Conservation (phyloP, 2,888 invertebrate genomes). For the Digitonthophagus gazella region DNA sequence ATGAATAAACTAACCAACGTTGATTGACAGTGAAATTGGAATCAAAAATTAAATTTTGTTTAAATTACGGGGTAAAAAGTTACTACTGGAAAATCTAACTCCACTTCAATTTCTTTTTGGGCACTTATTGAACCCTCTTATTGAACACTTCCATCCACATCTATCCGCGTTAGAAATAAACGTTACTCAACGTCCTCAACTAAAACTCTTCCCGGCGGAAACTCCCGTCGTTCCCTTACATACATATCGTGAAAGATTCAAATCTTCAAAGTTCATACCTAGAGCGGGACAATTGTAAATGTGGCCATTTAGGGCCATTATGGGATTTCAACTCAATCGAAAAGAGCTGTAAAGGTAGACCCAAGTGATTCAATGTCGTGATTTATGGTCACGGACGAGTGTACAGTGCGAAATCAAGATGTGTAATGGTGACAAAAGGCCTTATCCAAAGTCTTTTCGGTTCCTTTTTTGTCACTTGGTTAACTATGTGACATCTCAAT, state of each 20-base stretch:
- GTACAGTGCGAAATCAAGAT: constrained; percentile 21
- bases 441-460: not conserved
- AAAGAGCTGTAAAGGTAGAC: constrained; percentile 43
- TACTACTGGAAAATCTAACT: too few species aligned
- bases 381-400: constrained; percentile 38
- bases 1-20: too few species aligned
- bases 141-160: too few species aligned
- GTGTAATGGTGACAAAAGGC: not conserved
- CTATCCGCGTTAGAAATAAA: too few species aligned
- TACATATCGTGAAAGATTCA: constrained; percentile 32
- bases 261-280: constrained; percentile 35
- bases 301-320: constrained; percentile 50
- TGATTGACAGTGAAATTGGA: too few species aligned
- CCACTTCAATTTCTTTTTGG: too few species aligned
- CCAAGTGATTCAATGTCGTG: constrained; percentile 41
- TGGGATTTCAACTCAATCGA: constrained; percentile 51
- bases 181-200: not conserved
- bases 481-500: not conserved
- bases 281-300: constrained; percentile 46
- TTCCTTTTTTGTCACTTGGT: not conserved
- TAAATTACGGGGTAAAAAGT: too few species aligned
- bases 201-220: not conserved
- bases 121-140: too few species aligned
- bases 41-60: too few species aligned
- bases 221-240: not conserved